These are phyloP conservation scores for Mohoua ochrocephala DNA, from an alignment of 2,113 vertebrate genomes.

Conservation along the genomic window DNA sequence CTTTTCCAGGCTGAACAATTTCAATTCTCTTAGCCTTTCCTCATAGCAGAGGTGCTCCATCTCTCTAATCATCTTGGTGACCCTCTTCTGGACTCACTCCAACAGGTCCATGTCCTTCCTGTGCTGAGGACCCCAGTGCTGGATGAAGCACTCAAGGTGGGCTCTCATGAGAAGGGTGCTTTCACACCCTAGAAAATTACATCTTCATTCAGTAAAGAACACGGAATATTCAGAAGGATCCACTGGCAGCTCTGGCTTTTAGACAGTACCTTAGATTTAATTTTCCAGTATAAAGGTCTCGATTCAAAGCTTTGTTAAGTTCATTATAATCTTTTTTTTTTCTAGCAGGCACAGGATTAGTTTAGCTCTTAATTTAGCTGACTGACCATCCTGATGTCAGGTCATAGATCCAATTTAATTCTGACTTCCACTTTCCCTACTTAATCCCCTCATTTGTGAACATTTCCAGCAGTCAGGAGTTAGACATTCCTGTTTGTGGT, in stretches of 20 bases:
- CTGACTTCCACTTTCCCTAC: neutral
- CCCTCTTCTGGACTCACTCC: neutral
- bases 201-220: neutral
- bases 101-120: neutral
- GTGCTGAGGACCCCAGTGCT: neutral
- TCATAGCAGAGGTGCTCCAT: neutral
- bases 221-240: neutral
- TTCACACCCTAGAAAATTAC: neutral
- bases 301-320: constrained; percentile 5
- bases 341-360: neutral
- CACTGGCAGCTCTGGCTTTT: neutral
- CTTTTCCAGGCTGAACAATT: neutral
- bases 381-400: neutral
- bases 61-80: neutral
- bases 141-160: neutral
- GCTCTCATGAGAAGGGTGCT: neutral
- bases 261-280: neutral
- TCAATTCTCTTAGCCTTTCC: neutral
- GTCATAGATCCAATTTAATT: constrained; percentile 22
- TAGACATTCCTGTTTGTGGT: neutral
- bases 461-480: neutral
- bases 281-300: neutral
- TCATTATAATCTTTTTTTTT: neutral
- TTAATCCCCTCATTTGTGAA: constrained; percentile 11
- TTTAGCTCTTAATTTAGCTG: constrained; percentile 24